These are phyloP conservation scores for Sebastes oblongus DNA, from an alignment of 2,797 vertebrate genomes.

Conservation along the genomic window DNA sequence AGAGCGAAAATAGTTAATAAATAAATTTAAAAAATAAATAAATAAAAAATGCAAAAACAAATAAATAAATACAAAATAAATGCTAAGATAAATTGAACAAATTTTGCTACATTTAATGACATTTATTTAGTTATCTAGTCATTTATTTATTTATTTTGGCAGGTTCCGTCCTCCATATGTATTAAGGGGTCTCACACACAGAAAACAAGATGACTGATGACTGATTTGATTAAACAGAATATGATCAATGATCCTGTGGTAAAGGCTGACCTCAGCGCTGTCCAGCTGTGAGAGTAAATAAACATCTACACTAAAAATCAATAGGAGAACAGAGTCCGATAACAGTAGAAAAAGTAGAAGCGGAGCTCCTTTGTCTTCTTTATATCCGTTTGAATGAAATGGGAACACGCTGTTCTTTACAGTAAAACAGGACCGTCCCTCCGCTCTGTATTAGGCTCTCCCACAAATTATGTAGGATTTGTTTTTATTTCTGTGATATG, in stretches of 20 bases:
- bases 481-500: not conserved
- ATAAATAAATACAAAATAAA: too few species aligned
- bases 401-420: conserved; percentile 44
- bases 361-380: conserved; percentile 13
- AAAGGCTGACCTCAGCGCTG: not conserved
- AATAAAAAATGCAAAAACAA: too few species aligned
- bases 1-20: too few species aligned
- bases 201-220: not conserved
- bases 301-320: not conserved
- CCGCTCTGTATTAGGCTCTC: not conserved
- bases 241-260: conserved; percentile 8
- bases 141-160: too few species aligned
- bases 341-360: not conserved
- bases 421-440: not conserved
- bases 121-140: too few species aligned
- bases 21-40: too few species aligned
- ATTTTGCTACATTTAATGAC: too few species aligned
- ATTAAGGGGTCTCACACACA: not conserved
- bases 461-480: not conserved
- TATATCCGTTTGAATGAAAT: not conserved
- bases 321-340: not conserved
- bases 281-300: conserved; percentile 1
- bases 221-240: conserved; percentile 4
- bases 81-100: too few species aligned
- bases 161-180: too few species aligned